A percentile compares a stretch with the other conserved stretches of the same genome.
These are phyloP conservation scores for Polietes domitor DNA, from an alignment of 2,888 invertebrate genomes.

Conservation along the genomic window DNA sequence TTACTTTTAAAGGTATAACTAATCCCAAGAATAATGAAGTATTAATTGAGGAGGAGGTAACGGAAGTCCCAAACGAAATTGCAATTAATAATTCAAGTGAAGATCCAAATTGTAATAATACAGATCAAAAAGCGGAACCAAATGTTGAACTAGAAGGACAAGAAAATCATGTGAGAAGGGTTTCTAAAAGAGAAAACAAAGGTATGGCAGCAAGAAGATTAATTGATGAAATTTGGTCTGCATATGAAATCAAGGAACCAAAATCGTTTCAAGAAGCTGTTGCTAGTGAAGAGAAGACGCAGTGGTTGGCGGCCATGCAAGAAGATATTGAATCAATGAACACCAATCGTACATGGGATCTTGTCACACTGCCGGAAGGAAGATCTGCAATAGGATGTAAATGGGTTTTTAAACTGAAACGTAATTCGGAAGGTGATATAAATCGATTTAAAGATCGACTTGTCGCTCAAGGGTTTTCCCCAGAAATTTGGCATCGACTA, in stretches of 20 bases:
- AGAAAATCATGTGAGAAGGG: neutral
- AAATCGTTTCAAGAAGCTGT: slow-evolving; percentile 42
- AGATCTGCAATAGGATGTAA: slow-evolving; percentile 67
- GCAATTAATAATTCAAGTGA: slow-evolving; percentile 15
- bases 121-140: neutral
- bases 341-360: slow-evolving; percentile 44
- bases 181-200: slow-evolving; percentile 47
- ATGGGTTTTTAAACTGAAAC: slow-evolving; percentile 64
- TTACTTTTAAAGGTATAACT: neutral
- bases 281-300: slow-evolving; percentile 27
- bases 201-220: slow-evolving; percentile 48
- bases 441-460: slow-evolving; percentile 52
- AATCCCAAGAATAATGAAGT: neutral
- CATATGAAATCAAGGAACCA: slow-evolving; percentile 38
- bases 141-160: neutral
- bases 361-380: slow-evolving; percentile 60
- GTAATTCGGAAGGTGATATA: slow-evolving; percentile 55
- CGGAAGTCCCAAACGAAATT: neutral
- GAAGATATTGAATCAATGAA: slow-evolving; percentile 42
- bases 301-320: slow-evolving; percentile 44
- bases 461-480: slow-evolving; percentile 57
- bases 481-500: slow-evolving; percentile 58
- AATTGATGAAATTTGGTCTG: slow-evolving; percentile 38
- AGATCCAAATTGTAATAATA: neutral
- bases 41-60: slow-evolving; percentile 37